Percentiles rank a stretch among this genome's conserved stretches.
Evolutionary conservation across 2,888 invertebrate genomes (phyloP).

Genomic region (Acanthosoma haemorrhoidale): DNA sequence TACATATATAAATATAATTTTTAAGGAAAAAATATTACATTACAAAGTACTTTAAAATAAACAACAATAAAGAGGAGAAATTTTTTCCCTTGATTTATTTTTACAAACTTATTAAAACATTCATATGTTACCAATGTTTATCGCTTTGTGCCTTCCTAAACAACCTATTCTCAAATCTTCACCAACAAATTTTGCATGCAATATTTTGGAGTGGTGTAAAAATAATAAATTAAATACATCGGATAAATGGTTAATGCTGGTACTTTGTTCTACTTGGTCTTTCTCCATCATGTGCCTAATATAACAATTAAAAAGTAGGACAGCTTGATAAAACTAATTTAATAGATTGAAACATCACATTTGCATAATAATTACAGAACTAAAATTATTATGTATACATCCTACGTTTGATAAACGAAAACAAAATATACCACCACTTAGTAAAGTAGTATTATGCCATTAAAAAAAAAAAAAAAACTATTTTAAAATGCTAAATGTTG

Average conservation of each 20-base stretch:
- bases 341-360: not conserved
- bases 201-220: not conserved
- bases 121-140: not conserved
- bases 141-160: not conserved
- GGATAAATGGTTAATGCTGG: no score
- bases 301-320: not conserved
- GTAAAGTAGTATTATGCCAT: not conserved
- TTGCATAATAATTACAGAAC: not conserved
- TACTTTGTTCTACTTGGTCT: no score
- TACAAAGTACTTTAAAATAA: not conserved
- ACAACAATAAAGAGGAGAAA: not conserved
- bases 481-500: not conserved
- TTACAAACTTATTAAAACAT: not conserved
- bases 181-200: not conserved
- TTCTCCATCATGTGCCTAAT: no score
- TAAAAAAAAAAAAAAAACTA: not conserved
- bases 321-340: constrained; percentile 1
- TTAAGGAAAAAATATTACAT: not conserved
- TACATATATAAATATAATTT: constrained; percentile 4
- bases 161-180: not conserved
- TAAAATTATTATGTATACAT: not conserved
- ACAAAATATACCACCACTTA: not conserved
- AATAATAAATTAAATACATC: no score
- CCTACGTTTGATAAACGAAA: not conserved
- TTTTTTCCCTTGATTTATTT: not conserved